These are phyloP conservation scores for Agrilus cyanescens DNA, from an alignment of 2,888 invertebrate species.

Conservation along the genomic window DNA sequence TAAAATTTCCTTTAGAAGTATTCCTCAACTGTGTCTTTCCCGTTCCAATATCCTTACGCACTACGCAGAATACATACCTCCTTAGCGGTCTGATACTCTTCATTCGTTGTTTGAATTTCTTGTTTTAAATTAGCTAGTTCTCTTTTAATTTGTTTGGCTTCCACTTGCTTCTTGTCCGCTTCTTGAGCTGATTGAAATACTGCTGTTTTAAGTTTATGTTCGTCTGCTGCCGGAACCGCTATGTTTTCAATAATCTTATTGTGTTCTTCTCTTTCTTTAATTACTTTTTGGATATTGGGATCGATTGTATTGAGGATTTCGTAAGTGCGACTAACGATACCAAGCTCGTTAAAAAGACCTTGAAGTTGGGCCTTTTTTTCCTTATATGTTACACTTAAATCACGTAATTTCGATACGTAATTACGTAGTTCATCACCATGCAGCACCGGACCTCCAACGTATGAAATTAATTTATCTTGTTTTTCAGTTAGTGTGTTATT, in stretches of 20 bases:
- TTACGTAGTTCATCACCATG: constrained; percentile 76
- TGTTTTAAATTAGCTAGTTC: constrained; percentile 9
- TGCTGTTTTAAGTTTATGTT: constrained; percentile 33
- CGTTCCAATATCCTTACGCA: neutral
- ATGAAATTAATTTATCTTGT: constrained; percentile 23
- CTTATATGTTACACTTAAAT: constrained; percentile 72
- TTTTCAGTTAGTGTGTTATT: constrained; percentile 50
- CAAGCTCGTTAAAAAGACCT: constrained; percentile 49
- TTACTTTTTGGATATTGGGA: constrained; percentile 12
- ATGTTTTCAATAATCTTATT: constrained; percentile 35
- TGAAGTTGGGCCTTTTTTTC: constrained; percentile 61
- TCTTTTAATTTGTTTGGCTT: constrained; percentile 15
- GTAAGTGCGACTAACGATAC: constrained; percentile 61
- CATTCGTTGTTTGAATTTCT: constrained; percentile 7
- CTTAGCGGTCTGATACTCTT: constrained; percentile 8
- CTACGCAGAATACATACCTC: no score
- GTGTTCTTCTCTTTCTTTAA: constrained; percentile 7
- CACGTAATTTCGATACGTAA: constrained; percentile 69
- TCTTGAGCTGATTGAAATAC: constrained; percentile 16
- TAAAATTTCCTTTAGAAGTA: no score
- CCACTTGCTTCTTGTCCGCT: constrained; percentile 13
- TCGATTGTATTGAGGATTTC: constrained; percentile 47
- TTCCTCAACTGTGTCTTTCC: no score
- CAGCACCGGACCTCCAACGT: constrained; percentile 53
- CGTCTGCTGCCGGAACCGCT: constrained; percentile 43